Conservation (phyloP, 2,888 invertebrate species). For the Nasonia oneida region DNA sequence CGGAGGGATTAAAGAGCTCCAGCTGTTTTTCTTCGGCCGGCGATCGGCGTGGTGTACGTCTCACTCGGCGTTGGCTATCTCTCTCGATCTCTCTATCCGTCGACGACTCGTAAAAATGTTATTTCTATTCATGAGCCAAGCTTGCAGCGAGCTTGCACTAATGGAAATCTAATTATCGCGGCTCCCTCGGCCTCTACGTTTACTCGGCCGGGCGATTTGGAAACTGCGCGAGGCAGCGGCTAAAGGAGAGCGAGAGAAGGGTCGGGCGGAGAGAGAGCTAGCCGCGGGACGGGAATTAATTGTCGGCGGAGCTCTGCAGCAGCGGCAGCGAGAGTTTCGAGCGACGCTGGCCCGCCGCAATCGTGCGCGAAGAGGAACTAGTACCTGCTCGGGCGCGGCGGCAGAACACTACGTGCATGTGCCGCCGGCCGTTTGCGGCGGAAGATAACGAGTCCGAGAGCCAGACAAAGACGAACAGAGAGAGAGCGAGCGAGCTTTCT, state of each 20-base stretch:
- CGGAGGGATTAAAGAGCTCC: conserved; percentile 39
- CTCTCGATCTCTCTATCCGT: neutral
- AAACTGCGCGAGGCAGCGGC: conserved; percentile 37
- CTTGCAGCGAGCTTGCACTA: conserved; percentile 29
- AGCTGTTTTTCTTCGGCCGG: neutral
- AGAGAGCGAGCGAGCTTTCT: neutral
- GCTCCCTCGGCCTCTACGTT: neutral
- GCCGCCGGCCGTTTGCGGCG: conserved; percentile 39
- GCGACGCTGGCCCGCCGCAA: neutral
- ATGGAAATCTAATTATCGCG: conserved; percentile 57
- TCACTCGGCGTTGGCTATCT: conserved; percentile 8
- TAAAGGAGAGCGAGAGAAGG: conserved; percentile 22
- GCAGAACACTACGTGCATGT: conserved; percentile 18
- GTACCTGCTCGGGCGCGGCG: conserved; percentile 6
- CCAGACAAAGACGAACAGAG: conserved; percentile 31
- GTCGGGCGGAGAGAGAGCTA: conserved; percentile 8
- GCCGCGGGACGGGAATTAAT: conserved; percentile 52
- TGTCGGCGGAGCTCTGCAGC: conserved; percentile 38
- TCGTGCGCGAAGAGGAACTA: conserved; percentile 18
- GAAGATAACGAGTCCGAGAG: conserved; percentile 46
- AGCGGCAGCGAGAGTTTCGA: conserved; percentile 8
- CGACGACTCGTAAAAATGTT: conserved; percentile 50
- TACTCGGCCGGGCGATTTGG: conserved; percentile 36
- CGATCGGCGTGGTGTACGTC: conserved; percentile 17
- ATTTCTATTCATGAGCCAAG: conserved; percentile 53